Conservation (phyloP, 2,797 vertebrate genomes). For the Paratrypauchen microcephalus region DNA sequence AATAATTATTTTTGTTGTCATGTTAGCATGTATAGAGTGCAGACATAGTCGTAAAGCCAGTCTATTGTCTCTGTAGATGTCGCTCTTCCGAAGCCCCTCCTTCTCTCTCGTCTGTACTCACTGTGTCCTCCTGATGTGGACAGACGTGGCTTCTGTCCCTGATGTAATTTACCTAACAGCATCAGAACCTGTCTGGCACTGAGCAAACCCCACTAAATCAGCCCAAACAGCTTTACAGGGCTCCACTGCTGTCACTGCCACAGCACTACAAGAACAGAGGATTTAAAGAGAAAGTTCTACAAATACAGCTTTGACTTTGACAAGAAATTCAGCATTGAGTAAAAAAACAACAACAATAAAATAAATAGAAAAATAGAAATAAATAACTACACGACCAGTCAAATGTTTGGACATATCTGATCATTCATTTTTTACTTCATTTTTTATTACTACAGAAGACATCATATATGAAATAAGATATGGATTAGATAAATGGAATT, state of each 20-base stretch:
- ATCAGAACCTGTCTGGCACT: constrained; percentile 72
- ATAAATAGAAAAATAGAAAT: too few relatives aligned
- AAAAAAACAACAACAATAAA: not conserved
- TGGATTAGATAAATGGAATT: too few relatives aligned
- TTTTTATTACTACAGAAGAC: too few relatives aligned
- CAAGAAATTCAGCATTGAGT: not conserved
- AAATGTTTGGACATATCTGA: too few relatives aligned
- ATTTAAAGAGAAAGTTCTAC: constrained; percentile 14
- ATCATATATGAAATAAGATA: too few relatives aligned
- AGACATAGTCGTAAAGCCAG: constrained; percentile 1
- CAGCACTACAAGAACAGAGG: constrained; percentile 17
- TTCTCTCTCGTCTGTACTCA: constrained; percentile 23
- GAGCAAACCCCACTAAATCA: constrained; percentile 68
- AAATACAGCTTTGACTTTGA: not conserved
- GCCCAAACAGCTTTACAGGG: constrained; percentile 58
- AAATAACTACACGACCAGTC: too few relatives aligned
- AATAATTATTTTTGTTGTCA: too few relatives aligned
- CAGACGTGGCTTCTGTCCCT: constrained; percentile 70
- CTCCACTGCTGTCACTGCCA: constrained; percentile 46
- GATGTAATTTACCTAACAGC: constrained; percentile 79
- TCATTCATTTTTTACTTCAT: too few relatives aligned
- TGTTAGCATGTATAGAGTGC: not conserved
- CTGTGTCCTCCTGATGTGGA: constrained; percentile 53
- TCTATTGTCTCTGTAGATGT: constrained; percentile 49
- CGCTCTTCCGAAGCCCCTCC: constrained; percentile 34